Conservation (phyloP, 2,888 invertebrate species). For the Ganaspis brasiliensis region DNA sequence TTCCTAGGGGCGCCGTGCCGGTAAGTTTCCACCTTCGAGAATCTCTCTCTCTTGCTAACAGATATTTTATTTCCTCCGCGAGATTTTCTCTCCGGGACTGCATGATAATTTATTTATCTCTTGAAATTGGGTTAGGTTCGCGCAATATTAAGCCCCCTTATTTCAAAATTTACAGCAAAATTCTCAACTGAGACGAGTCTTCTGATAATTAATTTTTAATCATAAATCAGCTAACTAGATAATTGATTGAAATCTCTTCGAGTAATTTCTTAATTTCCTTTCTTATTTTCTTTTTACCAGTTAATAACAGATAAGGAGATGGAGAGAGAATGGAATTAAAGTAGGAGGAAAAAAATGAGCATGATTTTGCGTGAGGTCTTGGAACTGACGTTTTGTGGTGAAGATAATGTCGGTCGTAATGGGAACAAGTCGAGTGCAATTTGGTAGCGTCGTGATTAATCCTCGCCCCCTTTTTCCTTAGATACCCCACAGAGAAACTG, state of each 20-base stretch:
- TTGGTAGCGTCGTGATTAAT: slow-evolving; percentile 29
- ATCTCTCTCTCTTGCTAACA: background rate
- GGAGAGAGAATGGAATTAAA: too few species aligned
- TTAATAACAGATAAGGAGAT: too few species aligned
- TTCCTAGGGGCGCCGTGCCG: background rate
- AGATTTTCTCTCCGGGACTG: background rate
- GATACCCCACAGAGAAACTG: slow-evolving; percentile 11
- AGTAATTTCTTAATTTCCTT: background rate
- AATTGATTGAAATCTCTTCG: too few species aligned
- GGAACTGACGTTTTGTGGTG: background rate
- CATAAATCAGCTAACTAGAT: too few species aligned
- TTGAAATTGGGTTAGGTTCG: background rate
- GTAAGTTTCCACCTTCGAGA: background rate
- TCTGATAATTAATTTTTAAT: too few species aligned
- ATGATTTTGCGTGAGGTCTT: too few species aligned
- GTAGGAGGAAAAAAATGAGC: background rate
- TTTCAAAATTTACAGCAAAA: background rate
- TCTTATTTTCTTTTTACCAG: too few species aligned
- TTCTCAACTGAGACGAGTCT: too few species aligned
- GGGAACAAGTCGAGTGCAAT: background rate
- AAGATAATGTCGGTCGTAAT: background rate
- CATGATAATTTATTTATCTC: slow-evolving; percentile 5
- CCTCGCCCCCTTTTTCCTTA: background rate
- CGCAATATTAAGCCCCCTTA: background rate
- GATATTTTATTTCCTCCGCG: slow-evolving; percentile 6